phyloP scores from a whole-genome alignment of 1,140 invertebrate species.

The Zaprionus taronus region DNA sequence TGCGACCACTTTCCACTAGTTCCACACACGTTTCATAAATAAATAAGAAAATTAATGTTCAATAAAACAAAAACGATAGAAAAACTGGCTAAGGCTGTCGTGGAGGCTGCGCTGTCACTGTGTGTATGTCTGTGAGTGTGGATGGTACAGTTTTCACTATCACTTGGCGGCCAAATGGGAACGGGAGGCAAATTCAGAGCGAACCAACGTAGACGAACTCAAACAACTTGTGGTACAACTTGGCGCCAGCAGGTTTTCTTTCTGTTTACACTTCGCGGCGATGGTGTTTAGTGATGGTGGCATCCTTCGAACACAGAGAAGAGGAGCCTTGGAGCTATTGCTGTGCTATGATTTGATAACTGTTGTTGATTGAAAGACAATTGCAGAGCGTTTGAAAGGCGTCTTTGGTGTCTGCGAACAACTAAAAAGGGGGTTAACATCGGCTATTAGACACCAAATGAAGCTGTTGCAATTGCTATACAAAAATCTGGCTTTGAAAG shows the following conservation, averaged over 20 bases:
- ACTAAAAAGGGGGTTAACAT: conserved; percentile 12
- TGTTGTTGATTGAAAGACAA: conserved; percentile 34
- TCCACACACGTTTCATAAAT: conserved; percentile 64
- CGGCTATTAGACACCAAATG: conserved; percentile 28
- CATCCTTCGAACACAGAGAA: conserved; percentile 28
- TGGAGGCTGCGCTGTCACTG: neutral
- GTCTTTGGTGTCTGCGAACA: conserved; percentile 27
- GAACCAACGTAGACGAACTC: conserved; percentile 23
- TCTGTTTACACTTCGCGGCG: neutral
- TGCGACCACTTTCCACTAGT: conserved; percentile 68
- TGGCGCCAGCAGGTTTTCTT: conserved; percentile 29
- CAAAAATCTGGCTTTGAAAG: conserved; percentile 27
- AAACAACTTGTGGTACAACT: conserved; percentile 17
- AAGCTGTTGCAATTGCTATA: conserved; percentile 6
- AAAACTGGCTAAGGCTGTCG: conserved; percentile 50
- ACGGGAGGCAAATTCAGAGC: conserved; percentile 57
- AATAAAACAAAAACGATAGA: conserved; percentile 46
- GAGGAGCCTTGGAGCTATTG: neutral
- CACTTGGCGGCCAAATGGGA: conserved; percentile 51
- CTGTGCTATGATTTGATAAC: conserved; percentile 4
- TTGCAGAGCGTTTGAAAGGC: conserved; percentile 38
- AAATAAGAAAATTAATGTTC: conserved; percentile 69
- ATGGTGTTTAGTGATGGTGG: neutral
- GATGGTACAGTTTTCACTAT: conserved; percentile 74
- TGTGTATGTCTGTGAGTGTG: neutral